Evolutionary conservation across 1,140 invertebrate species (phyloP), one percentile per base, ranked within the genome.

Genomic region (Drosophila kepulauana): DNA sequence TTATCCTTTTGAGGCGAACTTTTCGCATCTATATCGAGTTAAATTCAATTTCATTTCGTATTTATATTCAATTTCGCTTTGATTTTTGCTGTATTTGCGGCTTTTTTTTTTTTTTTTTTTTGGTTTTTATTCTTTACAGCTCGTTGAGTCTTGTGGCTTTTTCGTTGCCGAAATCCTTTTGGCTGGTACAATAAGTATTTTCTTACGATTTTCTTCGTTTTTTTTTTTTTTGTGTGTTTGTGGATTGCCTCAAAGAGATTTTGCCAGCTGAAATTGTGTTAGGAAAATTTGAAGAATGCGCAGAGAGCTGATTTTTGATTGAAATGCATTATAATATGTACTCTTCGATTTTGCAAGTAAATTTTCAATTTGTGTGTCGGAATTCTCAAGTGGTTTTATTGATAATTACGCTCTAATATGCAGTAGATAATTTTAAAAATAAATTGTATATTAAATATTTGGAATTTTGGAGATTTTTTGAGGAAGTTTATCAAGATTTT

Each of bases 41-140:
- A 58, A 79, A 80, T 75, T 75, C 84, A 51, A 84, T 88, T 82
- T 81, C 67, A 84, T 87, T 79, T 88, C 67, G 77, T 82, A 79
- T 88, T 87, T 88, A 88, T 87, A 88, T 87, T 88, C 85, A 88
- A 88, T 89, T 88, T 84, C 62, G 64, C 75, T 76, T 67, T 80
- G 82, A 88, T 84, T 84, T 80, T 72, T 89, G 74, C 80, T 69
- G 71, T 67, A 58, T 62, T 76, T 79, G 84, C 62, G 73, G 82
- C 70, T 70, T 77, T 82, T 63, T 66, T 20, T 57, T 72, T 8
- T 48, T 58, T 30, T 56, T 57, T 72, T 8, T 48, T 58, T 30
- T 57, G 38, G 30, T 68, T 62, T 75, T 15, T 35, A 8, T 13
- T 35, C 20, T 25, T 35, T 45, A 41, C 10, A 48, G 43, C 35